These are phyloP conservation scores for Haemorhous mexicanus DNA, from an alignment of 2,113 vertebrate genomes.

Conservation along the genomic window DNA sequence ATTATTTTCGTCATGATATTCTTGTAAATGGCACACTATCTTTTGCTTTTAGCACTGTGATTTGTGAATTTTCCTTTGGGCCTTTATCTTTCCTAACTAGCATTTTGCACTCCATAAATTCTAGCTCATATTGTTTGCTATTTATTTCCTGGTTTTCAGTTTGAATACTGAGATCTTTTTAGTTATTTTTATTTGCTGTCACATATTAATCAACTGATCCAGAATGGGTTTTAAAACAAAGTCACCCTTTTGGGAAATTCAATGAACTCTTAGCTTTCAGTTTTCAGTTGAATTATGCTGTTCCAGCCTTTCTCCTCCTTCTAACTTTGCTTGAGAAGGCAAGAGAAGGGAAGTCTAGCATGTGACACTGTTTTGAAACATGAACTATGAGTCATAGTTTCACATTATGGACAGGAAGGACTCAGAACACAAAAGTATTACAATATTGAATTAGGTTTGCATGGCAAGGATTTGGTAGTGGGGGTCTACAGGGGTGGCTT, in stretches of 20 bases:
- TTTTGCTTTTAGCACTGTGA: not conserved
- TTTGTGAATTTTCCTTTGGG: not conserved
- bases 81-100: not conserved
- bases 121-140: not conserved
- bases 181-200: conserved; percentile 1
- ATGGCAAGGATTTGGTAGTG: not conserved
- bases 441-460: not conserved
- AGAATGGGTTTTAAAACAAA: conserved; percentile 1
- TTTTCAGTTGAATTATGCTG: conserved; percentile 17
- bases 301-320: conserved; percentile 9
- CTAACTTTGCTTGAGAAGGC: not conserved
- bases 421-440: not conserved
- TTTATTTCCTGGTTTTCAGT: conserved; percentile 31
- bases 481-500: not conserved
- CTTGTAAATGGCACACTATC: not conserved
- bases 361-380: conserved; percentile 58
- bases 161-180: not conserved
- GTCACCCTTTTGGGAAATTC: not conserved
- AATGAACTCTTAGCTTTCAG: not conserved
- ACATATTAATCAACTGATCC: not conserved
- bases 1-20: not conserved
- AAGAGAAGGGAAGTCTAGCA: conserved; percentile 51
- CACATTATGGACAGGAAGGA: conserved; percentile 3
- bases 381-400: conserved; percentile 41
- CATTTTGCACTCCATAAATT: conserved; percentile 24